Evolutionary conservation across 2,113 vertebrate species (phyloP), one percentile per base, ranked within the genome.

Genomic region (Morone saxatilis): DNA sequence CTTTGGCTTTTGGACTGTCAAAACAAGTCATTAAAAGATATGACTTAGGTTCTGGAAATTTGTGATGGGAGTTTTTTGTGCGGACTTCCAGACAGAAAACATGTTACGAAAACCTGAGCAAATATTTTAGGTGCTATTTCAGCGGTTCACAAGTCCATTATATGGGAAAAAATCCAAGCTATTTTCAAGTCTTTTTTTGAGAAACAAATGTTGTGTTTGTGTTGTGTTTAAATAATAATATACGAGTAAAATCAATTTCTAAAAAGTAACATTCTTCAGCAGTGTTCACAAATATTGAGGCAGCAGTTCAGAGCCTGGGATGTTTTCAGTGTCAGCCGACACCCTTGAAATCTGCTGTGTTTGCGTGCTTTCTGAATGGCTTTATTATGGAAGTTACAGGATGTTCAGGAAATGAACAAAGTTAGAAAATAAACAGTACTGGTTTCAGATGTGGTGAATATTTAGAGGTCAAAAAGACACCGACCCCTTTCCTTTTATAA

Each of bases 391-490:
- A 86, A 51, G 62, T 53, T 69, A 6, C 41, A 85, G 78, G 62
- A 76, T 51, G 77, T 71, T 71, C 51, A 86, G 77, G 88, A 89
- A 79, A 71, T 89, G 77, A 83, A 83, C 38, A 70, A 84, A 57
- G 59, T 61, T 56, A 17, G 53, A 94, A 92, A 92, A 92, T 84
- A 94, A 90, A 92, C 81, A 85, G 54, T 53, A 22, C 48, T 22
- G 43, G 60, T 87, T 92, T 93, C 80, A 71, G 68, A 89, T 92
- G 83, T 60, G 51, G 59, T 14, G 78, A 87, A 79, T 84, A 76
- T 91, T 85, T 88, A 68, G 47, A 90, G 71, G 60, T 19, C 59
- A 51, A 48, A 41, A 51, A 72, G 40, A 83, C 38, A 62, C 38
- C 6, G 20, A 11, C 43, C 9, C 69, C 69, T 74, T 72, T 81